Percentiles rank a stretch among this genome's conserved stretches.
Conservation (phyloP, 2,113 vertebrate genomes). For the Chelonoidis abingdonii region DNA sequence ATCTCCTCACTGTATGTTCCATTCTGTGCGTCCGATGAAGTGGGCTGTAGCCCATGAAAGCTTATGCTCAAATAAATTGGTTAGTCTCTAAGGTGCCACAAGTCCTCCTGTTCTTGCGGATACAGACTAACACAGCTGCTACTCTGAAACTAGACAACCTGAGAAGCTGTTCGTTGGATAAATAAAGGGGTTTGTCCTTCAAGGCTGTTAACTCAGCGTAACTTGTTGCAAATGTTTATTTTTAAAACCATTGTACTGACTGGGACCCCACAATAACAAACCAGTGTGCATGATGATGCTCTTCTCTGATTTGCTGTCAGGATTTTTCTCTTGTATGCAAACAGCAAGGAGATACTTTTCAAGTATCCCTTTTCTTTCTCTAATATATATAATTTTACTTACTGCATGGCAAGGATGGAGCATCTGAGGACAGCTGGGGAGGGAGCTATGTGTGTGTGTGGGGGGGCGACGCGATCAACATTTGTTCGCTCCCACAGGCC, state of each 20-base stretch:
- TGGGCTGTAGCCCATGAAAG: no score
- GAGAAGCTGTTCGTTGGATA: not conserved
- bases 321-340: not conserved
- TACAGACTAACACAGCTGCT: no score
- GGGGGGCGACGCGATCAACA: not conserved
- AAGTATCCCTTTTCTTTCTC: not conserved
- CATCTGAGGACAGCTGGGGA: not conserved
- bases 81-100: no score
- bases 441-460: accelerated
- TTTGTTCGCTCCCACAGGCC: not conserved
- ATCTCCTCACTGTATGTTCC: no score
- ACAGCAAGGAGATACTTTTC: accelerated
- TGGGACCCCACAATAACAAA: conserved; percentile 29
- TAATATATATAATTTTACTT: not conserved
- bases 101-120: no score
- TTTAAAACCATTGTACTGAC: not conserved
- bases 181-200: not conserved
- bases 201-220: not conserved
- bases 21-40: no score
- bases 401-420: not conserved
- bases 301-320: accelerated
- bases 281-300: not conserved
- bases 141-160: conserved; percentile 11
- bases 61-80: no score
- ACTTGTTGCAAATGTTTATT: not conserved